Evolutionary conservation across 2,797 vertebrate genomes (phyloP), one percentile per base, ranked within the genome.

Genomic region (Paratrypauchen microcephalus): DNA sequence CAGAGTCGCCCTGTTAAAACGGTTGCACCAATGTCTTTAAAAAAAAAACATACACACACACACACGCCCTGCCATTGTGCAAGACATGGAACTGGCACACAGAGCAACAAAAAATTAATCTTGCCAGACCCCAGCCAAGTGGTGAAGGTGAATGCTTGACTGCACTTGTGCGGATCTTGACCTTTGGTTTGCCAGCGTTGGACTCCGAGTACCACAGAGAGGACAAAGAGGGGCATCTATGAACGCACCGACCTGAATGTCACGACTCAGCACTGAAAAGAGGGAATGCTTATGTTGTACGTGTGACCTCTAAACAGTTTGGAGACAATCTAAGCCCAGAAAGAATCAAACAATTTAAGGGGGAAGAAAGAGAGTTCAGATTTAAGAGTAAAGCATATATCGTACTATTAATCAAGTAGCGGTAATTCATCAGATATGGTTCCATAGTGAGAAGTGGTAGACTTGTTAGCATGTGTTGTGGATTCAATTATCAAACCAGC

Each of bases 1-100:
- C 89, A 90, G 88, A 89, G 88, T 86, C 74, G 77, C 87, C 86
- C 89, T 89, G 88, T 92, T 92, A 92, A 92, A 94, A 91, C 58
- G 84, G 87, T 88, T 83, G 80, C 77, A 78, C 85, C 84, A 76
- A 91, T 87, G 89, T 92, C 89, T 83, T 87, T 89, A 39, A 21
- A 79, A 39, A 21, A 79, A 87, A 59, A 50, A 83, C 36, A 64
- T 75, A 81, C 62, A 72, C 60, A 81, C 74, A 81, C 77, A 66
- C 76, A 79, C 80, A 21, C 76, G 72, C 79, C 76, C 77, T 32
- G 58, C 85, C 83, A 85, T 92, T 94, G 90, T 92, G 84, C 85
- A 80, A 74, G 74, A 69, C 82, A 89, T 89, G 76, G 88, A 87
- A 79, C 87, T 79, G 66, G 81, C 80, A 75, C 76, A 78, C 71